Conservation (phyloP, 2,113 vertebrate genomes). For the Suricata suricatta region DNA sequence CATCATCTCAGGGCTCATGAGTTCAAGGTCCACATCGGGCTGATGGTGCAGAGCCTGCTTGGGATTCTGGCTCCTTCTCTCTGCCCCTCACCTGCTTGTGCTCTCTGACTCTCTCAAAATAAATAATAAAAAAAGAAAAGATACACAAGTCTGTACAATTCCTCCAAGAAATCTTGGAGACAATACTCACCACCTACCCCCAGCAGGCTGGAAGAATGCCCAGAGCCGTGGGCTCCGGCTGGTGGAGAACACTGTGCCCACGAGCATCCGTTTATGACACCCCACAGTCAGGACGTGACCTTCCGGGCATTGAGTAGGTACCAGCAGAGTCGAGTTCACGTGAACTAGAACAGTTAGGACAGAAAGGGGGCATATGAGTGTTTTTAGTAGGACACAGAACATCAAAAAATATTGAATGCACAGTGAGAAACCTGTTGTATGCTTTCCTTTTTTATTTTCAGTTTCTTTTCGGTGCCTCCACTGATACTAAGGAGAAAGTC, state of each 20-base stretch:
- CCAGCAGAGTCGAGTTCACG: too few species aligned
- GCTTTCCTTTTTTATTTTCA: background rate
- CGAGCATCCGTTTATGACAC: background rate
- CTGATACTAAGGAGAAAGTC: background rate
- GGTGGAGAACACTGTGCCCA: fast-evolving
- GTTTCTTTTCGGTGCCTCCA: background rate
- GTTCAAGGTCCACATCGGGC: too few species aligned
- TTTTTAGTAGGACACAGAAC: background rate
- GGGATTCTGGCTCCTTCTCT: too few species aligned
- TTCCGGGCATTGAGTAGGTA: background rate
- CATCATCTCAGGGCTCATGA: too few species aligned
- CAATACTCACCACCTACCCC: background rate
- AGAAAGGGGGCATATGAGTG: background rate
- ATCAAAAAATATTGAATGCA: background rate
- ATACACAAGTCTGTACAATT: background rate
- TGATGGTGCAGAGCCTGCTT: too few species aligned
- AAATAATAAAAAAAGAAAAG: background rate
- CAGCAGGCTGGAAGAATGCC: background rate
- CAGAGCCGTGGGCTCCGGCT: background rate
- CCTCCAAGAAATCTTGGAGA: background rate
- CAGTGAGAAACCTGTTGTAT: background rate
- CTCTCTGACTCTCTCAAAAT: too few species aligned
- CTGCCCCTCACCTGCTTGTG: too few species aligned
- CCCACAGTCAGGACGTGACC: background rate
- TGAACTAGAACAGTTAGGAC: background rate